Evolutionary conservation across 2,797 vertebrate species (phyloP).

Genomic region (Psittacula echo): DNA sequence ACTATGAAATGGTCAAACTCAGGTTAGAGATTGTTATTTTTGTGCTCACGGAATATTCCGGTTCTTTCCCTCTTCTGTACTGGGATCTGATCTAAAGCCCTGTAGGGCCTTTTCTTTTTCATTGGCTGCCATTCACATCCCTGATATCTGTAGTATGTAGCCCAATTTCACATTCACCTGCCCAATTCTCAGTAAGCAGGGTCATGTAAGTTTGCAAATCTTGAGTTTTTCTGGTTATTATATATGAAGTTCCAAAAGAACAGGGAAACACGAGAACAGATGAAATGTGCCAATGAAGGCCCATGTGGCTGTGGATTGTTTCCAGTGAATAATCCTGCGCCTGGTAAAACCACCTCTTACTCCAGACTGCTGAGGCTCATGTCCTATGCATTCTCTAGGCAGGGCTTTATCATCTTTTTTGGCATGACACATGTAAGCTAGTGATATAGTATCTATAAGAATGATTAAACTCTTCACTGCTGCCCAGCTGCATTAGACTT

Average conservation of each 20-base stretch:
- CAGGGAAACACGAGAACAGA: background rate
- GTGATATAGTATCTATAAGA: background rate
- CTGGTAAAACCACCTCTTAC: background rate
- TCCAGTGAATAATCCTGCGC: background rate
- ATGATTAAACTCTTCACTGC: background rate
- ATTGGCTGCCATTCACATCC: background rate
- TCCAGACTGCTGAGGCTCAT: background rate
- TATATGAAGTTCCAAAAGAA: background rate
- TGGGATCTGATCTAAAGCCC: background rate
- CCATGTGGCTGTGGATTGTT: background rate
- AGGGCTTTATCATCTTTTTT: background rate
- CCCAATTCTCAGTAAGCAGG: background rate
- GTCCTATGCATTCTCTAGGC: background rate
- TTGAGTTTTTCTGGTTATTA: background rate
- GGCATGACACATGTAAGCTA: background rate
- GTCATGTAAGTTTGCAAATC: background rate
- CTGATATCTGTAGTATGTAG: background rate
- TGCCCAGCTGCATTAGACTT: background rate
- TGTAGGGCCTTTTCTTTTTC: background rate
- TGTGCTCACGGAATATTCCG: background rate
- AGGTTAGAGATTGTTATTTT: background rate
- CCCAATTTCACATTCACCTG: background rate
- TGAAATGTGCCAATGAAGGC: background rate
- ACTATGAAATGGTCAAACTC: background rate
- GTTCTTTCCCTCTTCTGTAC: background rate